Base-by-base conservation (phyloP, 2,888 invertebrate genomes). In the Dryocosmus kuriphilus region DNA sequence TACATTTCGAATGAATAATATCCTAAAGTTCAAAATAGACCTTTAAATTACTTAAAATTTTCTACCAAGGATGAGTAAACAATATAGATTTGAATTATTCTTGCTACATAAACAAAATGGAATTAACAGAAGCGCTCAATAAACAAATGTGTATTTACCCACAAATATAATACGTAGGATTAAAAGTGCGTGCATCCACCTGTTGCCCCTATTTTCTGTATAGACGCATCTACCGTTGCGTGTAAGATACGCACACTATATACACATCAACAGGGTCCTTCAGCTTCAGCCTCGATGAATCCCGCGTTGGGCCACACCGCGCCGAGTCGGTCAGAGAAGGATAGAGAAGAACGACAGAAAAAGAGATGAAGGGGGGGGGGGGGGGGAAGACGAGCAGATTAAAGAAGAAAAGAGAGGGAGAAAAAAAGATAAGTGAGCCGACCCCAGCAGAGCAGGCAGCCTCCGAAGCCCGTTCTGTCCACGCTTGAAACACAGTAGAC, bases 381-480 rank as follows among this genome's bases (percentile, higher is more conserved):
- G 76, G 35, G 77, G 65, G 65, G 60, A 76, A 30, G 51, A 38
- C 74, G 41, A 77, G 80, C 74, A 71, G 82, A 78, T 65, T 67
- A 80, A 79, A 78, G 79, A 77, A 79, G 79, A 80, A 84, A 85
- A 83, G 83, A 79, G 82, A 46, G 76, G 84, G 81, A 81, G 80
- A 82, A 81, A 85, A 86, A 83, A 86, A 85, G 86, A 89, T 86
- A 86, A 88, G 86, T 81, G 51, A 89, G 90, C 87, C 89, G 91
- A 91, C 91, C 91, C 91, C 91, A 91, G 91, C 91, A 91, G 91
- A 91, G 91, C 86, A 85, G 84, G 86, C 90, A 90, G 87, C 88
- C 88, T 89, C 88, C 85, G 86, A 78, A 79, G 83, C 82, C 83
- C 84, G 85, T 83, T 84, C 85, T 88, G 88, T 90, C 90, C 88